Base-by-base conservation (phyloP, 2,888 invertebrate genomes). In the Uloborus plumipes region DNA sequence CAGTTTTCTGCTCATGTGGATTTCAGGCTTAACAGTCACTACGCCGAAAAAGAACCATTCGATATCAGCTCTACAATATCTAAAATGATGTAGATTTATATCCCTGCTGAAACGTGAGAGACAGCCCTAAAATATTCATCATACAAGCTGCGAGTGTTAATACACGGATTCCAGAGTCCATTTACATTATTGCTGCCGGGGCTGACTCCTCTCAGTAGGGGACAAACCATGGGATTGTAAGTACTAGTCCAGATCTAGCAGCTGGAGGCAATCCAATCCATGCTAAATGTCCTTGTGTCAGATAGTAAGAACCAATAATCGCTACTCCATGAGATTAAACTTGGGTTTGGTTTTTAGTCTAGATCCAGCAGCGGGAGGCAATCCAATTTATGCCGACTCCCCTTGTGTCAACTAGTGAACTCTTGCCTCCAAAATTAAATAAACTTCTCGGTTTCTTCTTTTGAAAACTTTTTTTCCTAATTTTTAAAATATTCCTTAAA, bases 231-330 rank as follows among this genome's bases (percentile, higher is more conserved):
- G 62, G 76, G 72, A 82, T 82, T 82, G 72, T 76, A 82, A 82
- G 76, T 82, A 82, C 76, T 82, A 82, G 82, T 71, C 76, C 66
- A 62, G 64, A 58, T 76, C 70, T 59, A 59, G 61, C 70, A 58
- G 65, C 31, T 22, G 71, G 70, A 71, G 70, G 73, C 81, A 75
- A 81, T 81, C 75, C 81, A 81, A 81, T 81, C 75, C 75, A 75
- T 62, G 71, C 53, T 59, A 7, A 31, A 49, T 72, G 69, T 76
- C 72, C 73, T 50, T 18, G 72, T 71, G 73, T 71, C 79, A 70
- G 70, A 11, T 39, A 18, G 65, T 61, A 13, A 51, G 22, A 20
- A 20, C 62, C 62, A 67, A n/a, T n/a, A n/a, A n/a, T n/a, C n/a
- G n/a, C n/a, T n/a, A n/a, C n/a, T n/a, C n/a, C n/a, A n/a, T n/a